These are phyloP conservation scores for Diadegma fenestrale DNA, from an alignment of 2,888 invertebrate genomes.

Conservation along the genomic window DNA sequence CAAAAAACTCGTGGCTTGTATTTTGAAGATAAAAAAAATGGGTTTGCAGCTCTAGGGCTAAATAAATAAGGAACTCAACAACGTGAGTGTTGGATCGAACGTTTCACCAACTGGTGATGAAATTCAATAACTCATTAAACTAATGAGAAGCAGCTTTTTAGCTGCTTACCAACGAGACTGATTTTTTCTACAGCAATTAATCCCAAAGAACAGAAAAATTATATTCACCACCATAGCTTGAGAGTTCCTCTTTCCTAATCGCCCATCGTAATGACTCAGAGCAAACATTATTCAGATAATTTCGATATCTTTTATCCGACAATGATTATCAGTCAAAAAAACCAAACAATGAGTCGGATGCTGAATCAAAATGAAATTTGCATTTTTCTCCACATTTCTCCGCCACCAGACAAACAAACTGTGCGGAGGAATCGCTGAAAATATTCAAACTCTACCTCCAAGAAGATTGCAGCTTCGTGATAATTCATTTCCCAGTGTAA, in stretches of 20 bases:
- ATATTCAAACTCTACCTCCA: conserved; percentile 89
- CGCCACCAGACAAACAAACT: background rate
- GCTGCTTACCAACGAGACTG: too few species aligned
- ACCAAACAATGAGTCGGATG: background rate
- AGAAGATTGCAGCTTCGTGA: conserved; percentile 94
- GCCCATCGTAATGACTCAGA: background rate
- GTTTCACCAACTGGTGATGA: too few species aligned
- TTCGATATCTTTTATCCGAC: background rate
- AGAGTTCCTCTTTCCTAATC: background rate
- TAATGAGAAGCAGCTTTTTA: too few species aligned
- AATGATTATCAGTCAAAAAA: background rate
- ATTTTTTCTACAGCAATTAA: background rate
- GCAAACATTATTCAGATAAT: background rate
- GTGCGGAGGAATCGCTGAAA: background rate
- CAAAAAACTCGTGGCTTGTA: too few species aligned
- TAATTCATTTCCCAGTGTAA: conserved; percentile 95
- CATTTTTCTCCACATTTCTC: background rate
- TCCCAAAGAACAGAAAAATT: background rate
- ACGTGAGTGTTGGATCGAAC: too few species aligned
- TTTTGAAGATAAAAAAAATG: too few species aligned
- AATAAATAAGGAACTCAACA: too few species aligned
- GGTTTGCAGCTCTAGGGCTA: too few species aligned
- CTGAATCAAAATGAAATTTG: background rate
- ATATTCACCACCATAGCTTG: background rate
- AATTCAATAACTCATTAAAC: too few species aligned